Conservation (phyloP, 2,888 invertebrate species). For the Metacarcinus magister region DNA sequence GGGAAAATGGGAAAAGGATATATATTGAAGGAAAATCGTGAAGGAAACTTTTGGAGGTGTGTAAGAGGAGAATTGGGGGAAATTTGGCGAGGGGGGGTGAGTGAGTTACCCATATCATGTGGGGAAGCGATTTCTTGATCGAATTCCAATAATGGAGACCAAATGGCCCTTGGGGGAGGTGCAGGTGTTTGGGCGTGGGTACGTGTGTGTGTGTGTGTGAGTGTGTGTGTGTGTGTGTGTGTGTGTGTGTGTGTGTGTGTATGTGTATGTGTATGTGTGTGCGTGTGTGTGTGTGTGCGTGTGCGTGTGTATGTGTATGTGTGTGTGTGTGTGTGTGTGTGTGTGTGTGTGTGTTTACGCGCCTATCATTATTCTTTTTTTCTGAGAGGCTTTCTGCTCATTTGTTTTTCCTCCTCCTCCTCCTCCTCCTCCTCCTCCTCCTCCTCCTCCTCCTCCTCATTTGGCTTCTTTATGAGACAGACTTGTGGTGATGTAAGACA, state of each 20-base stretch:
- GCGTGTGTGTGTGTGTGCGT: neutral
- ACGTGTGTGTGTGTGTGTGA: slow-evolving; percentile 58
- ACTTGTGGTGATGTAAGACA: neutral
- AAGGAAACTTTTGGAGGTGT: neutral
- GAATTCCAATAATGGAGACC: slow-evolving; percentile 45
- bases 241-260: slow-evolving; percentile 56
- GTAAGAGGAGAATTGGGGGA: neutral
- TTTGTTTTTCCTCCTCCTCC: neutral
- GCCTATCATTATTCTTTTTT: neutral
- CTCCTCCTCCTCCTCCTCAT: neutral
- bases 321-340: neutral
- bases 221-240: slow-evolving; percentile 65
- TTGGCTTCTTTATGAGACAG: neutral
- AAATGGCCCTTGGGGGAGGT: neutral
- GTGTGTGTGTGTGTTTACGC: too few species aligned
- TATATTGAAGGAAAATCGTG: too few species aligned
- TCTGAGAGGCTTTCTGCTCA: too few species aligned
- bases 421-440: neutral
- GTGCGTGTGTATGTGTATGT: neutral
- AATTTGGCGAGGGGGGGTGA: neutral
- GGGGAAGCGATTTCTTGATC: slow-evolving; percentile 17
- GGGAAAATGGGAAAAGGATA: too few species aligned
- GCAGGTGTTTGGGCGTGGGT: slow-evolving; percentile 44
- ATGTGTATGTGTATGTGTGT: slow-evolving; percentile 40
- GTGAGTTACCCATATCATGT: slow-evolving; percentile 41